phyloP scores from a whole-genome alignment of 2,797 vertebrate genomes.

The Schizopygopsis pylzovi region DNA sequence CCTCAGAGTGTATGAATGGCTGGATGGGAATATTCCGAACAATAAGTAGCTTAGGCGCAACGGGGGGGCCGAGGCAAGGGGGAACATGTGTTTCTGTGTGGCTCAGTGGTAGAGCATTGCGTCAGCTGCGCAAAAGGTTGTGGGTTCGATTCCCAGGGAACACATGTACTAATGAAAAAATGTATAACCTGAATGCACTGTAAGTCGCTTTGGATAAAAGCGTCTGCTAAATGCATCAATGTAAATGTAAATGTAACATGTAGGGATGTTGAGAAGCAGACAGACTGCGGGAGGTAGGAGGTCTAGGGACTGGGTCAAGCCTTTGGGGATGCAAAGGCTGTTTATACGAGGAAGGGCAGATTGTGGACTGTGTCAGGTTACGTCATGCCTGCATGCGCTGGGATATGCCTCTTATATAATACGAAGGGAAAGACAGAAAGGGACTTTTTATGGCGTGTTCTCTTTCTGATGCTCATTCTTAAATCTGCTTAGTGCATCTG shows the following conservation, averaged over 20 bases:
- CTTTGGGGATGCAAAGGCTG: slow-evolving; percentile 41
- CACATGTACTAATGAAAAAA: too few species aligned
- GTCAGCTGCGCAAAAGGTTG: too few species aligned
- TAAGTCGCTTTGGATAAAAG: too few species aligned
- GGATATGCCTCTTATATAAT: slow-evolving; percentile 53
- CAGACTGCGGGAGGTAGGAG: slow-evolving; percentile 22
- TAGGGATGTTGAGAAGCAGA: slow-evolving; percentile 38
- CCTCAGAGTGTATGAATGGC: slow-evolving; percentile 37
- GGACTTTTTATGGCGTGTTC: slow-evolving; percentile 1
- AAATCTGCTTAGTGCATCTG: slow-evolving; percentile 53
- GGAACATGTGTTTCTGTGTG: too few species aligned
- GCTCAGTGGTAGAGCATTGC: too few species aligned
- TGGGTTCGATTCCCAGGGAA: too few species aligned
- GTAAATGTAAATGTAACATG: too few species aligned
- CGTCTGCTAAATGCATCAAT: too few species aligned
- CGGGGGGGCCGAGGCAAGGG: slow-evolving; percentile 1
- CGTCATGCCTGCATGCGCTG: slow-evolving; percentile 46
- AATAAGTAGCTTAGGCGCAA: slow-evolving; percentile 32
- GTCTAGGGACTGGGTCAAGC: slow-evolving; percentile 36
- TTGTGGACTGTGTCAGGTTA: slow-evolving; percentile 51
- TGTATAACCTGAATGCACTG: too few species aligned
- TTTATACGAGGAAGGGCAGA: slow-evolving; percentile 58
- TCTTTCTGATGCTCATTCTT: slow-evolving; percentile 40
- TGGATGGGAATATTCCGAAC: slow-evolving; percentile 34
- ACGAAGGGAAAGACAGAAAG: slow-evolving; percentile 22